Percentiles rank a stretch among this genome's conserved stretches.
These are phyloP conservation scores for Sphaeridia pumilis DNA, from an alignment of 2,888 invertebrate species.

Conservation along the genomic window DNA sequence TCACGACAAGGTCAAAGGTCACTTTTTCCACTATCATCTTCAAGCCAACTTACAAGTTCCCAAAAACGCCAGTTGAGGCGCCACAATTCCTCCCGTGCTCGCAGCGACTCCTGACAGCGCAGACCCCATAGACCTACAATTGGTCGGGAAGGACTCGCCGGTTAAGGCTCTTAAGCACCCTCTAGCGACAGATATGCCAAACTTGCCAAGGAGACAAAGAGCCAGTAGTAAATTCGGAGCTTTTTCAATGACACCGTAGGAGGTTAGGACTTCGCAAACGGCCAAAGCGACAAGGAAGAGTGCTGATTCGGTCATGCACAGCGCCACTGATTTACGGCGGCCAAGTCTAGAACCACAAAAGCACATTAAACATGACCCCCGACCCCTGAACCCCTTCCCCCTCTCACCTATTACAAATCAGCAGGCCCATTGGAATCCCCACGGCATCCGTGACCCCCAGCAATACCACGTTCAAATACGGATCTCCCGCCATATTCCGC, in stretches of 20 bases:
- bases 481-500: conserved; percentile 22
- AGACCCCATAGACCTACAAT: conserved; percentile 16
- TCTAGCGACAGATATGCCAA: conserved; percentile 15
- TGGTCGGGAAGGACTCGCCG: conserved; percentile 19
- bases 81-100: conserved; percentile 11
- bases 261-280: conserved; percentile 9
- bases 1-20: background rate
- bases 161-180: conserved; percentile 14
- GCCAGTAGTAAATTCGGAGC: conserved; percentile 6
- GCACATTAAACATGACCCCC: background rate
- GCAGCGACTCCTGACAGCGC: conserved; percentile 19
- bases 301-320: conserved; percentile 16
- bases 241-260: background rate
- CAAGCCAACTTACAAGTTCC: conserved; percentile 14
- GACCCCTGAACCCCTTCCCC: background rate
- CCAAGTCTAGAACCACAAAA: conserved; percentile 12
- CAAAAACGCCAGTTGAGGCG: conserved; percentile 21
- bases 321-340: conserved; percentile 11
- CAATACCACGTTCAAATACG: conserved; percentile 20
- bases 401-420: conserved; percentile 21
- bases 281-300: conserved; percentile 17
- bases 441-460: conserved; percentile 24
- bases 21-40: background rate
- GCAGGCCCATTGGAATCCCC: conserved; percentile 23
- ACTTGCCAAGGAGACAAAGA: conserved; percentile 21